Evolutionary conservation across 2,113 vertebrate species (phyloP).

Genomic region (Phyllopteryx taeniolatus): DNA sequence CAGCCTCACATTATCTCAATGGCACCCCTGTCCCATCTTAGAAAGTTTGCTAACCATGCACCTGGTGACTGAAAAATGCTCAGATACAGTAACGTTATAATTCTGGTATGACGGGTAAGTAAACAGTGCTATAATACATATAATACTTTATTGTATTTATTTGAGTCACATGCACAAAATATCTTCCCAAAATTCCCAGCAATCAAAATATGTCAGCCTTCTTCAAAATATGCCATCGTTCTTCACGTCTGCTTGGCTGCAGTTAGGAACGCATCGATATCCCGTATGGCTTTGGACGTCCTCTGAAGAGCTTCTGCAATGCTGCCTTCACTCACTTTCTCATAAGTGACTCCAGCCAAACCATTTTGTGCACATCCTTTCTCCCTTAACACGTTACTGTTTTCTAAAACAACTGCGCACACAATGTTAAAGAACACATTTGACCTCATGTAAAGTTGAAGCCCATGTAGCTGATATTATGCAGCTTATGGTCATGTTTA

Average conservation of each 20-base stretch:
- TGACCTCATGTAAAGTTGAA: neutral
- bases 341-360: neutral
- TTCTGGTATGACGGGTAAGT: neutral
- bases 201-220: neutral
- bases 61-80: neutral
- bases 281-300: slow-evolving; percentile 65
- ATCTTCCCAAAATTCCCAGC: neutral
- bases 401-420: slow-evolving; percentile 66
- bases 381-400: slow-evolving; percentile 32
- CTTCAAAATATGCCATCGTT: slow-evolving; percentile 9
- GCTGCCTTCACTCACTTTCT: slow-evolving; percentile 28
- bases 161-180: slow-evolving; percentile 1
- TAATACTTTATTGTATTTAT: slow-evolving; percentile 3
- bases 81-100: neutral
- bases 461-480: neutral
- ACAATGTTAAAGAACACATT: slow-evolving; percentile 44
- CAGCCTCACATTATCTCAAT: neutral
- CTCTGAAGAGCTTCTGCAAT: slow-evolving; percentile 61
- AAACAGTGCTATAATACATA: neutral
- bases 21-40: neutral
- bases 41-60: neutral
- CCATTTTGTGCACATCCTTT: slow-evolving; percentile 1
- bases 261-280: slow-evolving; percentile 64
- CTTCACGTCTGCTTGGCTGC: slow-evolving; percentile 26
- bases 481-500: neutral